Base-by-base conservation (phyloP, 2,888 invertebrate genomes). In the Poecilobothrus nobilitatus region DNA sequence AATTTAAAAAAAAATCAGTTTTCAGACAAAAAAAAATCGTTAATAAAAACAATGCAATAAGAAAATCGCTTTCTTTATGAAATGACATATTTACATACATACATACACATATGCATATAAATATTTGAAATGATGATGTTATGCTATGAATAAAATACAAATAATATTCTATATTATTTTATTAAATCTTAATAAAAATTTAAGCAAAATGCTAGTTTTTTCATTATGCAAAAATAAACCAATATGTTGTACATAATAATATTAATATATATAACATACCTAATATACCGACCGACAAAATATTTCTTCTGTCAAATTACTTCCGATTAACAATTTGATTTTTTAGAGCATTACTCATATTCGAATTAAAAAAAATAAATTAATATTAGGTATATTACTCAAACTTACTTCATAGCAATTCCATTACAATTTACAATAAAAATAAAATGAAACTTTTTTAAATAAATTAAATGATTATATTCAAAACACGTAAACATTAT, bases 191-290 rank as follows among this genome's bases (percentile, higher is more conserved):
- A 27, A n/a, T 5, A 27, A 27, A 27, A 4, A 27, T 27, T 27
- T 27, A 27, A 27, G 27, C 27, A 27, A 4, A 27, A 27, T 5
- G 5, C 27, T 27, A 27, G 27, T 27, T 27, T 27, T 27, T 27
- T 5, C 2, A 27, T 27, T 27, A 27, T 27, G 27, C 27, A 27
- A 27, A 27, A n/a, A n/a, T n/a, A n/a, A 27, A 27, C 27, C 27
- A 27, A 27, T 27, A 27, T 27, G 27, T 4, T n/a, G n/a, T n/a
- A n/a, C n/a, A n/a, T n/a, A n/a, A n/a, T n/a, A n/a, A n/a, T n/a
- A 63, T 62, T 63, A 18, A 62, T 33, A 61, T 61, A 67, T 34
- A 67, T 18, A 63, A 34, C 61, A n/a, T 62, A 20, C 65, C 20
- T 34, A 37, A 65, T 64, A 67, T 20, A 37, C 41, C 64, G n/a